These are phyloP conservation scores for Cyaniris semiargus DNA, from an alignment of 2,888 invertebrate genomes.

Conservation along the genomic window DNA sequence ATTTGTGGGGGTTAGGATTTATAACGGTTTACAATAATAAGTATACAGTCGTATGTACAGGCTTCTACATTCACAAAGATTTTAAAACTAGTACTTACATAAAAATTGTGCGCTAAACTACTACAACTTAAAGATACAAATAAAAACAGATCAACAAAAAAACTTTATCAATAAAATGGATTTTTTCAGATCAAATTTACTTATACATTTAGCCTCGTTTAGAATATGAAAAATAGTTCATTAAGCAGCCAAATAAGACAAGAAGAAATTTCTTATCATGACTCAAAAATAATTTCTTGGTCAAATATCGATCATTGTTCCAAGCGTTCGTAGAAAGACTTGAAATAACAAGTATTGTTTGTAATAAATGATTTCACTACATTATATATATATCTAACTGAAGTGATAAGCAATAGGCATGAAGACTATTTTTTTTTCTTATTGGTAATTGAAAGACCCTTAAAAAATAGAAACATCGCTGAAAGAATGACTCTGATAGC, in stretches of 20 bases:
- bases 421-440: too few relatives aligned
- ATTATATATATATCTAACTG: neutral
- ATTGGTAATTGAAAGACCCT: too few relatives aligned
- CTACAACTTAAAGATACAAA: neutral
- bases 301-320: neutral
- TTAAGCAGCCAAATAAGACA: neutral
- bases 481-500: too few relatives aligned
- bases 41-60: constrained; percentile 8
- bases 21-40: neutral
- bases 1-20: neutral
- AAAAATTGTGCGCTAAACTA: constrained; percentile 17
- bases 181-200: neutral
- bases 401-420: too few relatives aligned
- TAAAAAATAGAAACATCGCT: too few relatives aligned
- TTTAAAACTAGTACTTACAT: constrained; percentile 2
- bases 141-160: constrained; percentile 2
- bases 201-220: neutral
- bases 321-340: neutral
- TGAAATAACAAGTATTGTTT: neutral
- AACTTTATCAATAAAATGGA: neutral
- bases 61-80: neutral
- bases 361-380: neutral
- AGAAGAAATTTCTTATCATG: neutral
- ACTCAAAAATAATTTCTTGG: neutral
- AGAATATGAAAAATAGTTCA: neutral